Conservation (phyloP, 2,113 vertebrate genomes). For the Pyxicephalus adspersus region DNA sequence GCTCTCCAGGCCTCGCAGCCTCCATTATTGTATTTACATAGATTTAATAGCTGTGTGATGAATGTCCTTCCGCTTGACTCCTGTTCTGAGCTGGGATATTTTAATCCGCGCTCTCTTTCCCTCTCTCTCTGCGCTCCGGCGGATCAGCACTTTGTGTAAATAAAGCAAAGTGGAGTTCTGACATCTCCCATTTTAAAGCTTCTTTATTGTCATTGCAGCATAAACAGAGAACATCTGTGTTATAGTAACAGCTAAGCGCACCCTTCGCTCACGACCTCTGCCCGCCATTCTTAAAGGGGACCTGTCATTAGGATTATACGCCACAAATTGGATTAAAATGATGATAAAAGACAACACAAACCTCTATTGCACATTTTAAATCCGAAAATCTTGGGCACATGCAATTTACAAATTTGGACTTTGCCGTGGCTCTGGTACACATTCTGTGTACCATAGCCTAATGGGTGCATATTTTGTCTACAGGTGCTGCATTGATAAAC, state of each 20-base stretch:
- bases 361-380: too few species aligned
- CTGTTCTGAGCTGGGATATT: conserved; percentile 84
- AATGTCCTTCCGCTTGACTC: conserved; percentile 78
- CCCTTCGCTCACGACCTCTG: conserved; percentile 66
- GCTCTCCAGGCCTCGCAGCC: conserved; percentile 50
- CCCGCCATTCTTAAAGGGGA: conserved; percentile 69
- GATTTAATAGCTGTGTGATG: conserved; percentile 83
- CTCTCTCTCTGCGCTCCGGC: too few species aligned
- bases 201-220: conserved; percentile 81
- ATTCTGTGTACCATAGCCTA: too few species aligned
- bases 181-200: conserved; percentile 84
- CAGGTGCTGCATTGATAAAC: too few species aligned
- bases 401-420: too few species aligned
- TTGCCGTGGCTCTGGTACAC: too few species aligned
- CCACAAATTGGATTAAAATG: too few species aligned
- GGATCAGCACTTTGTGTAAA: conserved; percentile 71
- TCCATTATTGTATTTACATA: conserved; percentile 79
- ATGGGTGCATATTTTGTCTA: too few species aligned
- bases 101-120: conserved; percentile 72
- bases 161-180: conserved; percentile 83
- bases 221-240: conserved; percentile 86
- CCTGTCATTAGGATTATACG: too few species aligned
- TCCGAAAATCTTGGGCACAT: too few species aligned
- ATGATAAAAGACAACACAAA: too few species aligned
- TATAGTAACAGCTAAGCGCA: conserved; percentile 76